A percentile compares a stretch with the other conserved stretches of the same genome.
These are phyloP conservation scores for Neopipo cinnamomea DNA, from an alignment of 2,113 vertebrate genomes.

Conservation along the genomic window DNA sequence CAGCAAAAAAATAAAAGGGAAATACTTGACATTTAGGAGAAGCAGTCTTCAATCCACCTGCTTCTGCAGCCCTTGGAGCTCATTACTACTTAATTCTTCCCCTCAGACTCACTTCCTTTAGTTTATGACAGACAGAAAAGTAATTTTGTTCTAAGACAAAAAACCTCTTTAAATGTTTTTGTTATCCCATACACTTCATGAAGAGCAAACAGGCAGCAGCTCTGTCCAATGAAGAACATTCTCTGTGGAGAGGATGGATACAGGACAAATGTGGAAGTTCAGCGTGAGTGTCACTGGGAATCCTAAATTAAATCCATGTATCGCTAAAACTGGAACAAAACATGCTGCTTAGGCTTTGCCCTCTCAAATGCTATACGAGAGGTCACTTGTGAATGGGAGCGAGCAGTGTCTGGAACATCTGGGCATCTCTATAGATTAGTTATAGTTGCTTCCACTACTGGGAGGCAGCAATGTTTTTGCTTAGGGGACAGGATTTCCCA, in stretches of 20 bases:
- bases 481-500: neutral
- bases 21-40: neutral
- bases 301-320: conserved; percentile 17
- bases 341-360: neutral
- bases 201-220: conserved; percentile 33
- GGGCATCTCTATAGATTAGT: neutral
- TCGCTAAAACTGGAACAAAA: conserved; percentile 11
- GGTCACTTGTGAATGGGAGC: neutral
- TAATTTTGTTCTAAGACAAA: conserved; percentile 41
- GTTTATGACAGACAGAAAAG: conserved; percentile 30
- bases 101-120: neutral
- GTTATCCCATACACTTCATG: conserved; percentile 28
- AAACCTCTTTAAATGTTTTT: conserved; percentile 42
- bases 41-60: neutral
- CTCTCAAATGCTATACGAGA: neutral
- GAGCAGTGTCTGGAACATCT: neutral
- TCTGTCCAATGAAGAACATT: neutral
- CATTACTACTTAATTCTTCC: neutral
- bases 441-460: neutral
- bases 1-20: neutral
- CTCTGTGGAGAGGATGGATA: neutral
- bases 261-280: conserved; percentile 49
- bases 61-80: conserved; percentile 10
- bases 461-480: neutral
- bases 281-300: neutral